Conservation (phyloP, 2,797 vertebrate genomes). For the Macropodus opercularis region DNA sequence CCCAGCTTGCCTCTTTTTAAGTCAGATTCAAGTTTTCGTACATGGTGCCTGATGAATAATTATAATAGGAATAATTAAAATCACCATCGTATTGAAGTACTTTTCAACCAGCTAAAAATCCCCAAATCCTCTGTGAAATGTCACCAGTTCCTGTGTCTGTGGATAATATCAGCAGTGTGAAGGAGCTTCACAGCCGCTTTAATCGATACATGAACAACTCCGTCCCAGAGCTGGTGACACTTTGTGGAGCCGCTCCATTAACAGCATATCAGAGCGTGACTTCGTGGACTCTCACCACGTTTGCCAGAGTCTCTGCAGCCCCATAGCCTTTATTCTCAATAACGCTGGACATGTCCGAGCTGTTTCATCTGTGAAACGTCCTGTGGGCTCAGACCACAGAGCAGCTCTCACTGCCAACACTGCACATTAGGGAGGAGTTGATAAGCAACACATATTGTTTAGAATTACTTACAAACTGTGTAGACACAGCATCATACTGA, state of each 20-base stretch:
- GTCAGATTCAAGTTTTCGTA: no score
- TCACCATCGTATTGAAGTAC: no score
- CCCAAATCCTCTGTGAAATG: background rate
- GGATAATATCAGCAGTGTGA: background rate
- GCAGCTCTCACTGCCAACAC: background rate
- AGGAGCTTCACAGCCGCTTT: slow-evolving; percentile 14
- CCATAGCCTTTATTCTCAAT: background rate
- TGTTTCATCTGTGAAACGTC: background rate
- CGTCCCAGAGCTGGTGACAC: slow-evolving; percentile 22
- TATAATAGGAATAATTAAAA: no score
- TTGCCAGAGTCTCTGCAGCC: background rate
- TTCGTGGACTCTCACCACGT: background rate
- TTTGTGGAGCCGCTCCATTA: slow-evolving; percentile 18
- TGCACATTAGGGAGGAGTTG: no score
- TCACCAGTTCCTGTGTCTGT: background rate
- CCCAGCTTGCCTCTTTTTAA: no score
- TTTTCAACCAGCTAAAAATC: background rate
- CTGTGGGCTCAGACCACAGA: no score
- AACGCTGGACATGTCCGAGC: background rate
- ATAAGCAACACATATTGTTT: no score
- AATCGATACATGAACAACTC: slow-evolving; percentile 31
- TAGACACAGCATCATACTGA: no score
- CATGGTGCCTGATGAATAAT: no score
- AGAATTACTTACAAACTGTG: no score
- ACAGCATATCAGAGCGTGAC: background rate